Evolutionary conservation across 1,140 invertebrate genomes (phyloP).

Genomic region (Anastrepha obliqua): DNA sequence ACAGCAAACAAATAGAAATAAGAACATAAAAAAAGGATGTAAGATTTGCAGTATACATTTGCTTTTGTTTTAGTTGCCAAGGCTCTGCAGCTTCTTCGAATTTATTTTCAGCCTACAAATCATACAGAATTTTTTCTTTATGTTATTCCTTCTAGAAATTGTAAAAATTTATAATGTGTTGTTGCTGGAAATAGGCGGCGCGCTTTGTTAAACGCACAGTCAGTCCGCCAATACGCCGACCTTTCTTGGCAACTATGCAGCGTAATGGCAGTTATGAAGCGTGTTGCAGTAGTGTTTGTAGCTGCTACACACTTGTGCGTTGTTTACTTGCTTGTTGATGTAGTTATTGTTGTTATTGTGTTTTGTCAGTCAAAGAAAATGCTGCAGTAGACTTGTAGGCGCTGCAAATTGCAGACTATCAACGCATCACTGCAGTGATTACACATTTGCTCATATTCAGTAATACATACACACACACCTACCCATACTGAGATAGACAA

Average conservation of each 20-base stretch:
- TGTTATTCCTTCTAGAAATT: neutral
- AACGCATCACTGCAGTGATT: slow-evolving; percentile 47
- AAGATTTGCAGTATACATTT: neutral
- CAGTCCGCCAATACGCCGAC: neutral
- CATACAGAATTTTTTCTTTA: neutral
- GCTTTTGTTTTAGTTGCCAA: slow-evolving; percentile 28
- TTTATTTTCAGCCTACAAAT: neutral
- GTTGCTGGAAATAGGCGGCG: neutral
- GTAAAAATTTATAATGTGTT: neutral
- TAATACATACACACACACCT: neutral
- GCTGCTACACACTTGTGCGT: slow-evolving; percentile 42
- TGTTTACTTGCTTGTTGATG: slow-evolving; percentile 21
- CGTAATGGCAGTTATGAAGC: slow-evolving; percentile 36
- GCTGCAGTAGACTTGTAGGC: slow-evolving; percentile 70
- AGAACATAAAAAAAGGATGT: neutral
- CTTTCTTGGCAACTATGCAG: neutral
- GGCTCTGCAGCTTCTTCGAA: neutral
- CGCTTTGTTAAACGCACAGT: neutral
- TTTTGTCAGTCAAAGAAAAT: slow-evolving; percentile 58
- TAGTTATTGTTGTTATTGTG: neutral
- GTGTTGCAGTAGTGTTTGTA: neutral
- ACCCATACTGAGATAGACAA: neutral
- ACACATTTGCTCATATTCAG: neutral
- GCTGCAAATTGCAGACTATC: slow-evolving; percentile 66
- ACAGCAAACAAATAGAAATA: neutral